Evolutionary conservation across 92 coral and sea anemone species (phyloP).

Genomic region (Pocillopora meandrina): DNA sequence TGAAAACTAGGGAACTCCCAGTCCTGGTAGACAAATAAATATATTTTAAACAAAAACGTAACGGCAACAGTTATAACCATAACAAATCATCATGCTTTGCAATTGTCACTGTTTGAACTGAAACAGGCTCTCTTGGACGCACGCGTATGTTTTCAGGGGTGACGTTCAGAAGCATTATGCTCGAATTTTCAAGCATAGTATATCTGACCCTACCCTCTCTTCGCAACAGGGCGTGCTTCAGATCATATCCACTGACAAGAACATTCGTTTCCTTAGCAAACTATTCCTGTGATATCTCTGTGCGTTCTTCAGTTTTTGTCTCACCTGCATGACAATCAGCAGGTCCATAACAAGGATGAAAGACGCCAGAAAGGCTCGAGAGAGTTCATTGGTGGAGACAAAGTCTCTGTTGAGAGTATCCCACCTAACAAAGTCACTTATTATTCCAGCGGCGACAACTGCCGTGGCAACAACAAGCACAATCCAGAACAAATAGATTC

Average conservation of each 20-base stretch:
- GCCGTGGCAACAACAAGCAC: slow-evolving; percentile 83
- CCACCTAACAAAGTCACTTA: slow-evolving; percentile 86
- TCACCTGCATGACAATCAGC: slow-evolving; percentile 95
- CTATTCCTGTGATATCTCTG: not conserved
- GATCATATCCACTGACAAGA: too few species aligned
- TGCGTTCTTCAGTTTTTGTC: not conserved
- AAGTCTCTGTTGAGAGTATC: slow-evolving; percentile 83
- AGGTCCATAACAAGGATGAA: slow-evolving; percentile 88
- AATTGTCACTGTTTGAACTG: too few species aligned
- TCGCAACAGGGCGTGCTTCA: too few species aligned
- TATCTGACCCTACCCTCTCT: too few species aligned
- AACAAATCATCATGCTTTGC: not conserved
- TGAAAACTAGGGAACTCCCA: slow-evolving; percentile 98
- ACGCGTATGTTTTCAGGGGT: too few species aligned
- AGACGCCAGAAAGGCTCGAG: slow-evolving; percentile 96
- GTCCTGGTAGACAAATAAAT: slow-evolving; percentile 56
- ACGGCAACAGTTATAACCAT: not conserved
- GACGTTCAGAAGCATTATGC: too few species aligned
- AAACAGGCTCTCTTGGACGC: too few species aligned
- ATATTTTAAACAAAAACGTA: not conserved
- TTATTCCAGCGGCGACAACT: slow-evolving; percentile 91
- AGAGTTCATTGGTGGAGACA: slow-evolving; percentile 92
- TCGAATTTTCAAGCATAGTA: too few species aligned
- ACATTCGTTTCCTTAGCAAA: not conserved
- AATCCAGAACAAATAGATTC: slow-evolving; percentile 89